Base-by-base conservation (phyloP, 2,797 vertebrate species). In the Triplophysa yarkandensis region DNA sequence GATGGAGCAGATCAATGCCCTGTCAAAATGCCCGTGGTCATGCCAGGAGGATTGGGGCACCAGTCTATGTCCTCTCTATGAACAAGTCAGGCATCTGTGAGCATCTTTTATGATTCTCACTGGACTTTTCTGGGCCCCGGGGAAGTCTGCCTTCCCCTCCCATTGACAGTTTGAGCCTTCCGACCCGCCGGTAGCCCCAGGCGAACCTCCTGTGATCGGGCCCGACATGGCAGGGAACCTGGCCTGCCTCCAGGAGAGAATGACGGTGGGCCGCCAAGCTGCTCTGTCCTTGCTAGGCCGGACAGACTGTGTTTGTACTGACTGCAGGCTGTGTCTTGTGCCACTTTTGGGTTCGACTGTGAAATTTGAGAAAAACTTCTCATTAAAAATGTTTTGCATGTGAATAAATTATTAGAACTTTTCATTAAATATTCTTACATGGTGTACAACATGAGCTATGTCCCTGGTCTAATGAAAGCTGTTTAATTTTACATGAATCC, bases 231-330 rank as follows among this genome's bases (percentile, higher is more conserved):
- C 28, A 11, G 52, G 75, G 39, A 50, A 57, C 54, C 52, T 66
- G 62, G 62, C 9, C 27, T 2, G 11, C 14, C 62, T 74, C 62
- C 39, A 66, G 62, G 8, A 58, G 71, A 55, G 19, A 74, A 58
- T n/a, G 39, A 55, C 57, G 50, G 27, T 62, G 61, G 65, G 63
- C 8, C 54, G 48, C 61, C 48, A 73, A 43, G 27, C 61, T 58
- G 62, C 23, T 74, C 19, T 13, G 16, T 58, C 27, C 39, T 74
- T 66, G 71, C 62, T 34, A 46, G 62, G 61, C 27, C 57, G 50
- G 71, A 65, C 71, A 74, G 50, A 74, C 71, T 74, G 71, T 57
- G 62, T 74, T 74, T 74, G 50, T 43, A 19, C 27, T 74, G 50
- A 74, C 62, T 32, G 50, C 71, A 66, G 62, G 71, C 71, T 66